Conservation (phyloP, 2,888 invertebrate genomes). For the Drosophila trichaetosa region DNA sequence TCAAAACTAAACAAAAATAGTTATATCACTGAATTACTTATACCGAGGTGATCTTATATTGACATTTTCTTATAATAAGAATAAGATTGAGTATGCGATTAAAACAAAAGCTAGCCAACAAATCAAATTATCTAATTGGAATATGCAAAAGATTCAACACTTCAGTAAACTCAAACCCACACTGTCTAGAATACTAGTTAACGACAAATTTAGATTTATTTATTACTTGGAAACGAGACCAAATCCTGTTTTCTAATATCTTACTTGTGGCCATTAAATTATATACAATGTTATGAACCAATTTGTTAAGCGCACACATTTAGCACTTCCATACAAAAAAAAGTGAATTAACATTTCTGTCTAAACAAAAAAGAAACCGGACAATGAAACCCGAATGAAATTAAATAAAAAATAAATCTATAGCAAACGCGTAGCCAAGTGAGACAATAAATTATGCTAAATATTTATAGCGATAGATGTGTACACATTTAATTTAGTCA, state of each 20-base stretch:
- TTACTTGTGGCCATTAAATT: slow-evolving; percentile 47
- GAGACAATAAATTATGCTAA: slow-evolving; percentile 77
- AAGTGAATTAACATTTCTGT: slow-evolving; percentile 18
- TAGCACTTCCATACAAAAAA: slow-evolving; percentile 36
- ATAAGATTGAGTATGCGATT: slow-evolving; percentile 1
- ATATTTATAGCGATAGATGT: slow-evolving; percentile 48
- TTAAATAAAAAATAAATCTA: slow-evolving; percentile 22
- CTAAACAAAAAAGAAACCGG: not conserved
- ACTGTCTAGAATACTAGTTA: not conserved
- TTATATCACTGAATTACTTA: not conserved
- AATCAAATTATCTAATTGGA: slow-evolving; percentile 11
- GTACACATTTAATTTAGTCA: slow-evolving; percentile 65
- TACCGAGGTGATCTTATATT: not conserved
- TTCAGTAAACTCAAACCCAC: not conserved
- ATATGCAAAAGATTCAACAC: slow-evolving; percentile 25
- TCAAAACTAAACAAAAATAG: not conserved
- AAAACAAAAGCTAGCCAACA: slow-evolving; percentile 16
- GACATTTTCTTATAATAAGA: slow-evolving; percentile 2
- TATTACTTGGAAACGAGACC: slow-evolving; percentile 16
- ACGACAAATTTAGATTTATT: slow-evolving; percentile 13
- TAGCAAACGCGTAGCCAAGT: slow-evolving; percentile 37
- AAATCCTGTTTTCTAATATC: slow-evolving; percentile 56
- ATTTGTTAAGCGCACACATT: slow-evolving; percentile 70
- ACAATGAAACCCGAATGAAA: slow-evolving; percentile 37
- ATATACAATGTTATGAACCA: slow-evolving; percentile 64